Percentiles rank a stretch among this genome's conserved stretches.
phyloP scores from a whole-genome alignment of 2,888 invertebrate genomes.

The Dryadula phaetusa region DNA sequence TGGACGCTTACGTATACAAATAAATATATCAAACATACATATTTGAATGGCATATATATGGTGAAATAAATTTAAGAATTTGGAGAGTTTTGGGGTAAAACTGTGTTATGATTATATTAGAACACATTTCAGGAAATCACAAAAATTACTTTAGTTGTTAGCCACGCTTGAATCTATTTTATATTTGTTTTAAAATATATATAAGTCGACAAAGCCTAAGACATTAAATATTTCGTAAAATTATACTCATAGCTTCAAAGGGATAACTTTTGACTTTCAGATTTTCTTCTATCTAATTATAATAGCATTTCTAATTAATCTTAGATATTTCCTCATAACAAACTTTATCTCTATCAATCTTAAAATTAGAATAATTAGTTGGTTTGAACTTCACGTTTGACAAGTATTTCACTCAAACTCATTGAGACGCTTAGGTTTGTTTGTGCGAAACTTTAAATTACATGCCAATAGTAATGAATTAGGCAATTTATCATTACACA shows the following conservation, averaged over 20 bases:
- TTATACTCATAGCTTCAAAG: too few relatives aligned
- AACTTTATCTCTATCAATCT: not conserved
- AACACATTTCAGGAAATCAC: too few relatives aligned
- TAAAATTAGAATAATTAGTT: not conserved
- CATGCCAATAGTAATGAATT: conserved; percentile 16
- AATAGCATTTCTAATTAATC: too few relatives aligned
- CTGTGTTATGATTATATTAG: too few relatives aligned
- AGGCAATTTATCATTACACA: not conserved
- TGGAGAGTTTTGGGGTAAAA: not conserved
- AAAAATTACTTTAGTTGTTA: too few relatives aligned
- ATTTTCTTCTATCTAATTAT: too few relatives aligned
- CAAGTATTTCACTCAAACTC: not conserved
- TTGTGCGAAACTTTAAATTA: conserved; percentile 5
- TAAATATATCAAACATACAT: conserved; percentile 1
- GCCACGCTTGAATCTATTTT: too few relatives aligned
- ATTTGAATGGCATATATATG: not conserved
- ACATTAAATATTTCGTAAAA: too few relatives aligned
- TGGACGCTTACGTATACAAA: conserved; percentile 8
- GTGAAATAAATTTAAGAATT: not conserved
- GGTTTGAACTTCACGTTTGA: conserved; percentile 12
- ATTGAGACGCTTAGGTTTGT: not conserved
- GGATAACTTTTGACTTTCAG: too few relatives aligned
- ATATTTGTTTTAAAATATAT: too few relatives aligned
- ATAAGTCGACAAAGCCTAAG: too few relatives aligned
- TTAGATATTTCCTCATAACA: too few relatives aligned